A percentile compares a stretch with the other conserved stretches of the same genome.
Evolutionary conservation across 2,113 vertebrate species (phyloP).

Genomic region (Poecile atricapillus): DNA sequence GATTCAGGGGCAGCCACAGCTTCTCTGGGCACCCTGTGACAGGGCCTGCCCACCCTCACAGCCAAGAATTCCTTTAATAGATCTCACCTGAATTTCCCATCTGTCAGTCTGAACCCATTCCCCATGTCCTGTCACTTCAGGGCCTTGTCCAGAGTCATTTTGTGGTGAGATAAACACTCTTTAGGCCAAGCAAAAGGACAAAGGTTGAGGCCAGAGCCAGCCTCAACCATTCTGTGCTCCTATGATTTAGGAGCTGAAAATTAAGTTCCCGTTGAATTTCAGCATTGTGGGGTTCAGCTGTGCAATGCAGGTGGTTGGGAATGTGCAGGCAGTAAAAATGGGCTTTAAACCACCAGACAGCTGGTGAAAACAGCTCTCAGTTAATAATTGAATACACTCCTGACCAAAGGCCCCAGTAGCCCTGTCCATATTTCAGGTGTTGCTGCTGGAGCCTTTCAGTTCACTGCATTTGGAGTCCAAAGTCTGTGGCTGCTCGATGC

Average conservation of each 20-base stretch:
- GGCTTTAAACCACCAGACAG: not conserved
- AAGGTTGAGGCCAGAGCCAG: not conserved
- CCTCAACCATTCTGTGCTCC: accelerated
- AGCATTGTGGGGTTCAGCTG: not conserved
- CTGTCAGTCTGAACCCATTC: not conserved
- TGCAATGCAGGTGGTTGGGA: not conserved
- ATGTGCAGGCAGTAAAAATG: not conserved
- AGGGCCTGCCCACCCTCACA: not conserved
- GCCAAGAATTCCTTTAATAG: not conserved
- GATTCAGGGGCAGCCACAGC: not conserved
- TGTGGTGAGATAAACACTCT: not conserved
- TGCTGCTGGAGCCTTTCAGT: not conserved
- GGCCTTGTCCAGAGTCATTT: not conserved
- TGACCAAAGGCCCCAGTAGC: not conserved
- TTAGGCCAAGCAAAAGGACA: not conserved
- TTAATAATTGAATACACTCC: not conserved
- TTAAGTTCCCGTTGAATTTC: not conserved
- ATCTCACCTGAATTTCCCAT: not conserved
- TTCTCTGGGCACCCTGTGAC: not conserved
- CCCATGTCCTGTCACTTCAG: not conserved
- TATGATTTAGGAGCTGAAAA: not conserved
- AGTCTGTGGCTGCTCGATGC: accelerated
- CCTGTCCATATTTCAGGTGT: not conserved
- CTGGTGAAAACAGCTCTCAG: not conserved
- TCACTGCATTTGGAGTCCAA: not conserved